Conservation (phyloP, 2,113 vertebrate genomes). For the Ptyas mucosa region DNA sequence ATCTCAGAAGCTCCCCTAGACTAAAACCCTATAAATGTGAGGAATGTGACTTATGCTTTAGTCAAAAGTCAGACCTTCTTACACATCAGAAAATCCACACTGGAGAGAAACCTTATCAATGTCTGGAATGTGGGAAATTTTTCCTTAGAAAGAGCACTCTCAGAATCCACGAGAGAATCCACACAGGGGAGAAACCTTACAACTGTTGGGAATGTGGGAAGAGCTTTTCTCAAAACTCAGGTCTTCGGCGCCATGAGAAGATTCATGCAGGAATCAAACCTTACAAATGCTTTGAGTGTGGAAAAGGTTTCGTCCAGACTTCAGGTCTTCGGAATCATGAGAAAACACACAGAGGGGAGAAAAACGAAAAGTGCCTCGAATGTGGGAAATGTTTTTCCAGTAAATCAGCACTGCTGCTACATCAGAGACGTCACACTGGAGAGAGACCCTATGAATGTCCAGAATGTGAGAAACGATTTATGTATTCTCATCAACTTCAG, state of each 20-base stretch:
- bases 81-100: not conserved
- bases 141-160: rapidly evolving
- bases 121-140: not conserved
- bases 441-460: too few species aligned
- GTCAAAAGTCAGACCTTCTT: not conserved
- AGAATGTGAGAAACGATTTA: too few species aligned
- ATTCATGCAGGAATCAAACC: not conserved
- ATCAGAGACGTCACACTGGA: too few species aligned
- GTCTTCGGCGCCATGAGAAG: not conserved
- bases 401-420: too few species aligned
- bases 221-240: not conserved
- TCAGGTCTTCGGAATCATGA: rapidly evolving
- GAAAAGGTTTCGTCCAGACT: not conserved
- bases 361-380: not conserved
- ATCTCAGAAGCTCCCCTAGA: not conserved
- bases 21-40: not conserved
- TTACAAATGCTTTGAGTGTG: not conserved
- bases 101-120: not conserved
- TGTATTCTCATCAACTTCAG: too few species aligned
- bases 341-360: not conserved
- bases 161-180: not conserved
- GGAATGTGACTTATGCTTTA: not conserved
- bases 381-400: too few species aligned
- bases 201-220: not conserved
- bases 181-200: not conserved